Base-by-base conservation (phyloP, 2,113 vertebrate species). In the Takifugu flavidus region DNA sequence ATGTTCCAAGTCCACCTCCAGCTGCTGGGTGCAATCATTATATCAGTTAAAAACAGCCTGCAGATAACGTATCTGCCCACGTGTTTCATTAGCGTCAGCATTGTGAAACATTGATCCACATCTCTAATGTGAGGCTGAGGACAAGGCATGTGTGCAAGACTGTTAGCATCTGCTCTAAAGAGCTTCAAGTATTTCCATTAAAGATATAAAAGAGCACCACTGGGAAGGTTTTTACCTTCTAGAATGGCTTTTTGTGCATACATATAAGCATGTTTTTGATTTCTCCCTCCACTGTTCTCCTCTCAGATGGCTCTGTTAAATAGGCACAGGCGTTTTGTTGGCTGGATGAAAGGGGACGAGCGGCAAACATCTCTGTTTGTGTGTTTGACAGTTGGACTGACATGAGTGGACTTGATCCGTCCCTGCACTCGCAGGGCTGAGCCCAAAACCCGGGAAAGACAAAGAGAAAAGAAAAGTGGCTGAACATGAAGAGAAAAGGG, bases 11-110 rank as follows among this genome's bases (percentile, higher is more conserved):
- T 80, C 68, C 65, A 73, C 62, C 73, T 63, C 47, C 77, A 64
- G 67, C 3, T 55, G 59, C 34, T 67, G 61, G 12, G 46, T 5
- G 53, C 42, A 31, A 31, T 69, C 62, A 53, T 49, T 59, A 66
- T 49, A 70, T 57, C 31, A 27, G 26, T 25, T 34, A 62, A 58
- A 11, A 47, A 13, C 49, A 67, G 49, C 49, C 59, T 72, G 57
- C 25, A 34, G 65, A 74, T 83, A 75, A 63, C 59, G 72, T 85
- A 75, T 76, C 56, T 25, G 71, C 74, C 67, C 63, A 72, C n/a
- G 2, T 0, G 27, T 70, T 84, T n/a, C 72, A 62, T 87, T 82
- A 80, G 67, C 76, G 5, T 8, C 58, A 34, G 34, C 56, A 65
- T 79, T 77, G 75, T 47, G 10, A 61, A 85, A 74, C 65, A 43